Evolutionary conservation across 1,140 invertebrate species (phyloP), one percentile per base, ranked within the genome.

Genomic region (Drosophila jambulina): DNA sequence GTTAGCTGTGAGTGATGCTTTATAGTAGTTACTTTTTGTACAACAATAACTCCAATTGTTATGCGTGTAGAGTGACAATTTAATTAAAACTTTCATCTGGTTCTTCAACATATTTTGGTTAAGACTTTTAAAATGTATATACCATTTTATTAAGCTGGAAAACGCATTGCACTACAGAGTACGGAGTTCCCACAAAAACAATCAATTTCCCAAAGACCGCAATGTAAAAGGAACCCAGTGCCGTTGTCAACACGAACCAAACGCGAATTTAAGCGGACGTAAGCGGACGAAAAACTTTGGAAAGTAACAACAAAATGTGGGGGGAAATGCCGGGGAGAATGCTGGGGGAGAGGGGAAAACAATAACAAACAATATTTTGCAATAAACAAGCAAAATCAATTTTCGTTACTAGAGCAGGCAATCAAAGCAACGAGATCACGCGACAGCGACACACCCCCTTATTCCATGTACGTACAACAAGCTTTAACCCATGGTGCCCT

Each of bases 321-420:
- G 21, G 27, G 3, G 46, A 69, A 23, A 32, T 64, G 27, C 17
- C 7, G n/a, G n/a, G n/a, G n/a, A n/a, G n/a, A n/a, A n/a, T n/a
- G 19, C 10, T 9, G 34, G 32, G 25, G 43, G 2, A 7, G 21
- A 12, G n/a, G 40, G n/a, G 10, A 45, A 51, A 64, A 58, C 48
- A 82, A 80, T 77, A 86, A 72, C 65, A 71, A 69, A 71, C 71
- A 65, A 63, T 77, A 74, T 86, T 80, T 49, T 43, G 77, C 83
- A 80, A 77, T 80, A 82, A 85, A 80, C 68, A 78, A 80, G 72
- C 51, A 70, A 83, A 88, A 80, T 80, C 84, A 80, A 87, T 87
- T 84, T 77, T 65, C 68, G 64, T 77, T 65, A 64, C 65, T 68
- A 46, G 54, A 71, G 36, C 69, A 60, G 63, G 56, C 80, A 68